Percentiles rank a stretch among this genome's conserved stretches.
These are phyloP conservation scores for Junco hyemalis DNA, from an alignment of 2,113 vertebrate species.

Conservation along the genomic window DNA sequence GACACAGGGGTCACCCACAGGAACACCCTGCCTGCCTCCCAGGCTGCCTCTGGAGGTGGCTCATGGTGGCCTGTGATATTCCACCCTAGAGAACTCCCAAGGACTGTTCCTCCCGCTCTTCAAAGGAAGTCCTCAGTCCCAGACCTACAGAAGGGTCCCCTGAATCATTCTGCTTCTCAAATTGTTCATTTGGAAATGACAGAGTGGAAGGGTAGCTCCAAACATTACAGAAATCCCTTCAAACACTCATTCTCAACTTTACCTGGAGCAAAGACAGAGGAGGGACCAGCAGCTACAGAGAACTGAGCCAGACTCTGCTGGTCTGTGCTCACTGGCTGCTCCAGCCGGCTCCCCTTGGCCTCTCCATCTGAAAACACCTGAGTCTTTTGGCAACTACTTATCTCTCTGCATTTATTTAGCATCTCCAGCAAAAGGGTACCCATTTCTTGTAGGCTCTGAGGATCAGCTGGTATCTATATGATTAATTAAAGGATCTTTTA, in stretches of 20 bases:
- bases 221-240: neutral
- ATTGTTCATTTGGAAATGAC: neutral
- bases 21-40: neutral
- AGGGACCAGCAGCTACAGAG: neutral
- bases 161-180: neutral
- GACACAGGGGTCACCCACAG: neutral
- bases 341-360: neutral
- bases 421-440: neutral
- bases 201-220: neutral
- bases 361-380: neutral
- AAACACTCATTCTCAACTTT: neutral
- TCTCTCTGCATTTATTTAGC: neutral
- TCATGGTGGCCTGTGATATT: rapidly evolving
- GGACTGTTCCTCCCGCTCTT: neutral
- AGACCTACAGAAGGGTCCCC: neutral
- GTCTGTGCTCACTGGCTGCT: neutral
- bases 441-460: neutral
- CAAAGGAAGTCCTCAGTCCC: neutral
- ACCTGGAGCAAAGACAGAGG: neutral
- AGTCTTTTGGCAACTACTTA: neutral
- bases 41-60: neutral
- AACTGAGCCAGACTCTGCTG: neutral
- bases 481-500: neutral
- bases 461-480: neutral
- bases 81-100: neutral